Conservation (phyloP, 2,797 vertebrate species). For the Argya squamiceps region DNA sequence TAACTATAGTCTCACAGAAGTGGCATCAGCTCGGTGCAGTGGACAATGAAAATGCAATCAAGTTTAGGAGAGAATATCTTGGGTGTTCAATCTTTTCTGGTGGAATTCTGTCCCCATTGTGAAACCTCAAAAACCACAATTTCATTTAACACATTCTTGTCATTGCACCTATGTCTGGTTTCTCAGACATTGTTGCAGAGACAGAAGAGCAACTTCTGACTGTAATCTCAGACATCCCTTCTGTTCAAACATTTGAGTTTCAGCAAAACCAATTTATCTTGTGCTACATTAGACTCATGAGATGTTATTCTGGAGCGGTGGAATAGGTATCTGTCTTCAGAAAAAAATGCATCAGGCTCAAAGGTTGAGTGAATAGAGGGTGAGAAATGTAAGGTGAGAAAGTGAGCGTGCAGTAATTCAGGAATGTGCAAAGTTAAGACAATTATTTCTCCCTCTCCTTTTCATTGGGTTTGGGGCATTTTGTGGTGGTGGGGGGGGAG, state of each 20-base stretch:
- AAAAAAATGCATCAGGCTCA: neutral
- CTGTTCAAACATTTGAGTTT: slow-evolving; percentile 16
- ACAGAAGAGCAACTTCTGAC: neutral
- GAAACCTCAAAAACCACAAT: slow-evolving; percentile 5
- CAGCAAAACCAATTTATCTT: neutral
- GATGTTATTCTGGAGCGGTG: neutral
- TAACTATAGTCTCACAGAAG: neutral
- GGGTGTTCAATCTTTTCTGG: neutral
- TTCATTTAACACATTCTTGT: neutral
- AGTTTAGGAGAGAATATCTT: neutral
- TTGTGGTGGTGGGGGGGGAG: no score
- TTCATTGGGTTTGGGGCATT: neutral
- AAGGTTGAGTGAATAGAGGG: neutral
- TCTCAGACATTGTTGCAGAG: slow-evolving; percentile 18
- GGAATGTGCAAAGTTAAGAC: neutral
- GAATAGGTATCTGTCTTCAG: neutral
- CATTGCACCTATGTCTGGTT: slow-evolving; percentile 9
- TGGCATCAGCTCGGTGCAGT: neutral
- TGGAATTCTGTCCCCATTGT: neutral
- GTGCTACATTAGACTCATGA: neutral
- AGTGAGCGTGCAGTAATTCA: neutral
- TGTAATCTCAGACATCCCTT: slow-evolving; percentile 22
- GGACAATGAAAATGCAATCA: neutral
- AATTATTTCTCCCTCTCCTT: neutral
- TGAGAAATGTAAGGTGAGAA: neutral